Evolutionary conservation across 2,113 vertebrate genomes (phyloP), one percentile per base, ranked within the genome.

Genomic region (Prochilodus magdalenae): DNA sequence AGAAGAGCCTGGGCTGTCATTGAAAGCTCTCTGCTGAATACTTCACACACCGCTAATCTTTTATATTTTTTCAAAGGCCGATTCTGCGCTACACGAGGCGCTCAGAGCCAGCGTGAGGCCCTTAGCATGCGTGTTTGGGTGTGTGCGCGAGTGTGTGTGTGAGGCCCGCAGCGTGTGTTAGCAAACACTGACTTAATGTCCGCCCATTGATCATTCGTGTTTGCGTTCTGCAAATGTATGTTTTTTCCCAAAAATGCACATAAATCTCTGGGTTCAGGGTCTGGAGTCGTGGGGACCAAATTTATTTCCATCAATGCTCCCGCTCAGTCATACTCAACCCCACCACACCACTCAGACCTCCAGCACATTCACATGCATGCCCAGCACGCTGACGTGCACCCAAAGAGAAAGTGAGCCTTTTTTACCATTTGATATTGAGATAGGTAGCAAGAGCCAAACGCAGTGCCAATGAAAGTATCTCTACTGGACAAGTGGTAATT

Each of bases 361-460:
- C 85, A 87, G 82, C 73, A 81, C 85, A n/a, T 86, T 85, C 59
- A 29, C 63, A 33, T 3, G 12, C 44, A 90, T 5, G 62, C 87
- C 20, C 87, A 87, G 89, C 88, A 77, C 84, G 71, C 11, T 88
- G 83, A 81, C 4, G 3, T 8, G 57, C 4, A 76, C 86, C 91
- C 84, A 87, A 87, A 89, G 85, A 84, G 86, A 83, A 89, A 84
- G 77, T 90, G 84, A 89, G 87, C 88, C 86, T 85, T 89, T 89
- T 88, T 87, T 79, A 73, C 66, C 51, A 85, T 90, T 89, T 91
- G 89, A 91, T 90, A 92, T 93, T 92, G 75, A 92, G 92, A 90
- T 91, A 83, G 65, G 90, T 91, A 88, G 89, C 83, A 77, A 80
- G 75, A 83, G 88, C 88, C 83, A 80, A 80, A 82, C 85, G 30